Evolutionary conservation across 2,113 vertebrate genomes (phyloP), one percentile per base, ranked within the genome.

Genomic region (Dascyllus trimaculatus): DNA sequence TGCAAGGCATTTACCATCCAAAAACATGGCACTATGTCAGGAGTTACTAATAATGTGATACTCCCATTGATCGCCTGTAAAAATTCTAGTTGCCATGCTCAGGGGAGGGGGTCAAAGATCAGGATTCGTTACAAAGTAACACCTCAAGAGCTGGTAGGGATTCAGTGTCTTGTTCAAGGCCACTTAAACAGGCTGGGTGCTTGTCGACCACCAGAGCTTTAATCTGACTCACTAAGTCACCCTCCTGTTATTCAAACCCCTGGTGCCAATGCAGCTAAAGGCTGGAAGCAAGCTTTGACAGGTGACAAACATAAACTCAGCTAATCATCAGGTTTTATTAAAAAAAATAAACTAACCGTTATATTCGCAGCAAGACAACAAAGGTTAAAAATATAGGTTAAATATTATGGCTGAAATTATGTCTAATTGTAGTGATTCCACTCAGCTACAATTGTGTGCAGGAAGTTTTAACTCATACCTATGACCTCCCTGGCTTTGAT

Each of bases 1-100:
- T 53, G 61, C 51, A 68, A 85, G 57, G 73, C 63, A 67, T 88
- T 87, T 83, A 71, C 59, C 19, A 74, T 85, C 64, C 57, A 56
- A 45, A 81, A 74, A 54, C 60, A 65, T 22, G 29, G 13, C 5
- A 32, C 59, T 61, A 26, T 19, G 32, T 10, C 45, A n/a, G 56
- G 53, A 52, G 57, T 58, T 66, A 57, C 32, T 53, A 40, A 79
- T 86, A 75, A 84, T 67, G 65, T 74, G 80, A 82, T 67, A 71
- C 59, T 35, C 49, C 57, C 54, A 56, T 67, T 71, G 53, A 83
- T 67, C 48, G 21, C 48, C 68, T 58, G 19, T 59, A 78, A 82
- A 82, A 77, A 75, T 57, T 54, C 5, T 45, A 46, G 56, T 54
- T 67, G 75, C 43, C 8, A 48, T 69, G 35, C 29, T 60, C n/a